A percentile compares a stretch with the other conserved stretches of the same genome.
These are phyloP conservation scores for Eupithecia subfuscata DNA, from an alignment of 2,888 invertebrate species.

Conservation along the genomic window DNA sequence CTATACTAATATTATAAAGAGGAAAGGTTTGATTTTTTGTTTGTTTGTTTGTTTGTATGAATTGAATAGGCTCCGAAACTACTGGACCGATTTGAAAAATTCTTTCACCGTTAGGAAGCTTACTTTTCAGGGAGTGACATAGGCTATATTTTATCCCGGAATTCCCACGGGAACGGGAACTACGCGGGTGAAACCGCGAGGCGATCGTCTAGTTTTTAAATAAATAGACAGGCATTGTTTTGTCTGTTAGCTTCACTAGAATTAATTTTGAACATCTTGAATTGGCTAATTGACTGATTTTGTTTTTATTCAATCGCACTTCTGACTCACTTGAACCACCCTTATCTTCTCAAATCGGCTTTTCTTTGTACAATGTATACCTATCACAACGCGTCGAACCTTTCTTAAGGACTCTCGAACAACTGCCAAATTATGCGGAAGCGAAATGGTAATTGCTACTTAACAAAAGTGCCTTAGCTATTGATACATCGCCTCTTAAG, in stretches of 20 bases:
- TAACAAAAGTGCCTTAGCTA: conserved; percentile 33
- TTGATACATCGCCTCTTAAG: conserved; percentile 5
- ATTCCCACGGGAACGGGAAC: too few species aligned
- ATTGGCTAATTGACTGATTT: not conserved
- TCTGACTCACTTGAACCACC: not conserved
- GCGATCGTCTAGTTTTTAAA: too few species aligned
- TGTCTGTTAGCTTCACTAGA: not conserved
- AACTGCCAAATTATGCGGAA: conserved; percentile 65
- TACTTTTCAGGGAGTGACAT: too few species aligned
- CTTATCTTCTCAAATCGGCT: conserved; percentile 26
- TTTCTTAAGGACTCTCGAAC: conserved; percentile 55
- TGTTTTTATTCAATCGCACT: not conserved
- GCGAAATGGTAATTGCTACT: conserved; percentile 67
- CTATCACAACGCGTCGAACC: conserved; percentile 61
- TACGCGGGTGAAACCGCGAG: too few species aligned
- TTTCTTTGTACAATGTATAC: conserved; percentile 40
- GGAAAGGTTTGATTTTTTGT: too few species aligned
- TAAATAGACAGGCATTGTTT: not conserved
- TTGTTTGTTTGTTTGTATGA: too few species aligned
- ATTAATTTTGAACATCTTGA: not conserved
- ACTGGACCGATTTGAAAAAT: too few species aligned
- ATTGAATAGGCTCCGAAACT: too few species aligned
- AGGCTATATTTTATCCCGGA: too few species aligned
- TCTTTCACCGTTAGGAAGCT: too few species aligned
- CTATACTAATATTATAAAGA: too few species aligned